These are phyloP conservation scores for Odontamblyopus lacepedii DNA, from an alignment of 2,797 vertebrate genomes.

Conservation along the genomic window DNA sequence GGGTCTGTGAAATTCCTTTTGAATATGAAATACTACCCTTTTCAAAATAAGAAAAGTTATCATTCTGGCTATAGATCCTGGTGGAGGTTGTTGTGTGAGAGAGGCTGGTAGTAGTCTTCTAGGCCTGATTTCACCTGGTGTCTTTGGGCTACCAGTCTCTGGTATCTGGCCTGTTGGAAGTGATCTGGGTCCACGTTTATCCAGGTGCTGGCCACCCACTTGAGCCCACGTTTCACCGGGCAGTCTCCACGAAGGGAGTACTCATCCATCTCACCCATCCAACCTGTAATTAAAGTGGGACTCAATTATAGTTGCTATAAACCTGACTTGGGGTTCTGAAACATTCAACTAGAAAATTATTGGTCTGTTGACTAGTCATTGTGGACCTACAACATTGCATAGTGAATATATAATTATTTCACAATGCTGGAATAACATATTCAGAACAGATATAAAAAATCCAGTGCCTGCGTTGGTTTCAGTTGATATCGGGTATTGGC, in stretches of 20 bases:
- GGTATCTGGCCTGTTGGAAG: constrained; percentile 87
- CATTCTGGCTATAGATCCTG: constrained; percentile 74
- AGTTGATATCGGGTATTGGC: not conserved
- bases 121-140: constrained; percentile 49
- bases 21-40: not conserved
- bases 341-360: too few species aligned
- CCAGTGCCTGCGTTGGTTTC: not conserved
- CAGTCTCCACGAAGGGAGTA: constrained; percentile 94
- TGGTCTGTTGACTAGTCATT: too few species aligned
- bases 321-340: not conserved
- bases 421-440: too few species aligned
- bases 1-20: not conserved
- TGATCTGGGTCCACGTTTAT: constrained; percentile 93
- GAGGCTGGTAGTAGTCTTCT: constrained; percentile 62
- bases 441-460: too few species aligned
- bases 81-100: constrained; percentile 75
- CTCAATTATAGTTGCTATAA: not conserved
- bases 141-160: constrained; percentile 78
- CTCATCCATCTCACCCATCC: constrained; percentile 96
- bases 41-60: not conserved
- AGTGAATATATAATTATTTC: too few species aligned
- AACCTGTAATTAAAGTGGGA: constrained; percentile 75
- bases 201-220: constrained; percentile 97
- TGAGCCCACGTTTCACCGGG: constrained; percentile 85
- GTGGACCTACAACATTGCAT: too few species aligned